Evolutionary conservation across 2,797 vertebrate genomes (phyloP).

Genomic region (Nyctalus aviator): DNA sequence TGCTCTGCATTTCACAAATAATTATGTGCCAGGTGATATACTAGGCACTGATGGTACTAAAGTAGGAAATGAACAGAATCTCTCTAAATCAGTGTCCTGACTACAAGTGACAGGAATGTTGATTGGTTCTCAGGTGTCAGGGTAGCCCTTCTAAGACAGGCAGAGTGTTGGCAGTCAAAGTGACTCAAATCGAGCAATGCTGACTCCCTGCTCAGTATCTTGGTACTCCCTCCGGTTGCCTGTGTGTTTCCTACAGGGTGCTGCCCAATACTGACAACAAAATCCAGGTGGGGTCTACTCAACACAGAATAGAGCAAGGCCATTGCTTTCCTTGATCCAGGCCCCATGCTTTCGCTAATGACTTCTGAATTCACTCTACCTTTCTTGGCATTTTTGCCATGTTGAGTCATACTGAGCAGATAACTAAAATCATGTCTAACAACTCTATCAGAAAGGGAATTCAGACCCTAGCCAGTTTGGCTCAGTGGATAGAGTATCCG

Average conservation of each 20-base stretch:
- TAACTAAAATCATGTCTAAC: background rate
- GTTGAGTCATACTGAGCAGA: slow-evolving; percentile 6
- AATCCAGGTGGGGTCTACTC: background rate
- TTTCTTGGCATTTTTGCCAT: background rate
- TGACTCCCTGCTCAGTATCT: background rate
- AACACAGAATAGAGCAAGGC: background rate
- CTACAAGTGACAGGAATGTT: background rate
- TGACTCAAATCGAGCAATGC: background rate
- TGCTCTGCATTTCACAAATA: background rate
- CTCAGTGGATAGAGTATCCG: too few species aligned
- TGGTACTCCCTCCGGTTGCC: background rate
- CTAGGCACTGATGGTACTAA: background rate
- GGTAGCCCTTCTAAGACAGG: background rate
- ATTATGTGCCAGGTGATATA: background rate
- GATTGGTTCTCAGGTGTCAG: background rate
- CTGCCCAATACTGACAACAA: background rate
- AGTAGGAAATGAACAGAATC: background rate
- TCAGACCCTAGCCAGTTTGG: background rate
- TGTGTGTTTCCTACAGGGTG: background rate
- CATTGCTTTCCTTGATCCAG: background rate
- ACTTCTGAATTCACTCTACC: background rate
- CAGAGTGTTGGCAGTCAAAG: background rate
- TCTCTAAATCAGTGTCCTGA: background rate
- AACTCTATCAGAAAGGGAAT: background rate
- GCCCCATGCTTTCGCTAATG: background rate